phyloP scores from a whole-genome alignment of 2,113 vertebrate genomes.

The Turdus rufiventris region DNA sequence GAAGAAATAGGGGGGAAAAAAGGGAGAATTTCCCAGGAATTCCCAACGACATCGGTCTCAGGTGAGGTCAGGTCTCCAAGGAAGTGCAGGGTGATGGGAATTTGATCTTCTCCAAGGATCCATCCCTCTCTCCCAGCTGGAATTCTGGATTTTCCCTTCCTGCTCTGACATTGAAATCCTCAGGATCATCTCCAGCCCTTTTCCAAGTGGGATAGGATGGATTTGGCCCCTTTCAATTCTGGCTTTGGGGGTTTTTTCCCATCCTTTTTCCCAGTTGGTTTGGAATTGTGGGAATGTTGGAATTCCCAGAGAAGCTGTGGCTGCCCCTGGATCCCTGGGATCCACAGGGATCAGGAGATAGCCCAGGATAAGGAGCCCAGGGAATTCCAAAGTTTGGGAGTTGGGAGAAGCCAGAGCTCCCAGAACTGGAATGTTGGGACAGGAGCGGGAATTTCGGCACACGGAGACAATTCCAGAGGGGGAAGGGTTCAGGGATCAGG shows the following conservation, averaged over 20 bases:
- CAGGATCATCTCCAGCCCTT: background rate
- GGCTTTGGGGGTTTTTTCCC: accelerated
- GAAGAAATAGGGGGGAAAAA: background rate
- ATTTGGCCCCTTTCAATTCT: background rate
- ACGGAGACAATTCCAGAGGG: background rate
- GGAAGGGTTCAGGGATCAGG: background rate
- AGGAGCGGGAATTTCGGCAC: background rate
- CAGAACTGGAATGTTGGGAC: background rate
- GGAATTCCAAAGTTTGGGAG: background rate
- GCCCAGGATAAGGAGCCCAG: background rate
- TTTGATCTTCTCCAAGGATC: background rate
- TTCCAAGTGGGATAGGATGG: background rate
- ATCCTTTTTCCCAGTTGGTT: background rate
- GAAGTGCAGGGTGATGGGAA: accelerated
- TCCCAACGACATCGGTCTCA: accelerated
- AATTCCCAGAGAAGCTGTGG: background rate
- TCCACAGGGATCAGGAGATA: background rate
- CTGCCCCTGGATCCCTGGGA: background rate
- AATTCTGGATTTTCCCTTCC: background rate
- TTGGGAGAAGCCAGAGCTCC: background rate
- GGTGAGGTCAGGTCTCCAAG: accelerated
- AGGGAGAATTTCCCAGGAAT: accelerated
- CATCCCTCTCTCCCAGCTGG: background rate
- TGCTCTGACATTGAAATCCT: background rate
- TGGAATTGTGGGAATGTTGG: background rate